phyloP scores from a whole-genome alignment of 2,113 vertebrate genomes.

The Tupaia chinensis region DNA sequence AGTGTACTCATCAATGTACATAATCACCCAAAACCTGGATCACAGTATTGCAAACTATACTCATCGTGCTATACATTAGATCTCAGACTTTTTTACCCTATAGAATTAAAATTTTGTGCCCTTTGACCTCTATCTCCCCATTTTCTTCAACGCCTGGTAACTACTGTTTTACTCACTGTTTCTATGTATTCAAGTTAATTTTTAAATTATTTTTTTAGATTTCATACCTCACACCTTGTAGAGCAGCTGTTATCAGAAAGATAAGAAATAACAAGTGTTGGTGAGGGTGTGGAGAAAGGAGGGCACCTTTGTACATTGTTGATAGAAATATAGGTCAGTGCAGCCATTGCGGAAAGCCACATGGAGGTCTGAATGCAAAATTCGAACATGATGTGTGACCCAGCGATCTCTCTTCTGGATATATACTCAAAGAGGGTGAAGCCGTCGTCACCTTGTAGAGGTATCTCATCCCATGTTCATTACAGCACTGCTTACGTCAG shows the following conservation, averaged over 20 bases:
- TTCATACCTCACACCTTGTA: background rate
- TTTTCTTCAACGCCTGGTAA: background rate
- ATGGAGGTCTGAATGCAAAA: background rate
- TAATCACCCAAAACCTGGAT: background rate
- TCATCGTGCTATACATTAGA: too few species aligned
- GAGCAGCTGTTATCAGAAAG: background rate
- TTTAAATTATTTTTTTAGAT: background rate
- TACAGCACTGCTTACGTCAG: background rate
- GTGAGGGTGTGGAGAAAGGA: background rate
- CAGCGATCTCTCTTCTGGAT: background rate
- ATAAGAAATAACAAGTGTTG: background rate
- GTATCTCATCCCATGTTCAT: background rate
- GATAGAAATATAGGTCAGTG: background rate
- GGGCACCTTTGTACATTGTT: background rate
- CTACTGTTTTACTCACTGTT: background rate
- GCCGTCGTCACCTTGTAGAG: background rate
- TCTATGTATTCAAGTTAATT: background rate
- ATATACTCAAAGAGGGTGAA: background rate
- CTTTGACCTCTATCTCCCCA: background rate
- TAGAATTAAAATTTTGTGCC: background rate
- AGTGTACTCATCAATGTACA: background rate
- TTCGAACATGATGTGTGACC: background rate
- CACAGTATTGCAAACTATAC: too few species aligned
- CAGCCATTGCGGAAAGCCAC: background rate
- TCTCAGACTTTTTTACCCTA: background rate